Conservation (phyloP, 2,797 vertebrate genomes). For the Spinus pinus region DNA sequence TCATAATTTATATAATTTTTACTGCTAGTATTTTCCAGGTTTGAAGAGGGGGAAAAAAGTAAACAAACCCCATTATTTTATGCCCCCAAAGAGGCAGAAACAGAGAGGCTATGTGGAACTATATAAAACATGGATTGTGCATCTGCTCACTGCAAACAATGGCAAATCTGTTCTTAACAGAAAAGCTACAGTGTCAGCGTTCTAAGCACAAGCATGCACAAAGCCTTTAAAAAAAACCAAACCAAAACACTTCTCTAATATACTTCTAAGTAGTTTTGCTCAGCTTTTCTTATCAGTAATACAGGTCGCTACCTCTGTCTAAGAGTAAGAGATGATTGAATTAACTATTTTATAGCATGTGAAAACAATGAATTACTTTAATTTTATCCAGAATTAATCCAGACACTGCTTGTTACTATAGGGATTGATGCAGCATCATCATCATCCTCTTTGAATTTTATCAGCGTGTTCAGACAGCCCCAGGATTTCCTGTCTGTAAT, state of each 20-base stretch:
- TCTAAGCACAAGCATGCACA: neutral
- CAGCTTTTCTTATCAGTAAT: neutral
- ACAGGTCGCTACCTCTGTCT: neutral
- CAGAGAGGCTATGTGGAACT: neutral
- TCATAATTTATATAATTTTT: neutral
- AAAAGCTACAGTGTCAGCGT: neutral
- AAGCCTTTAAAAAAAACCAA: neutral
- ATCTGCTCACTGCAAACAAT: neutral
- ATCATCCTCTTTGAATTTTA: neutral
- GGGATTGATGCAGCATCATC: neutral
- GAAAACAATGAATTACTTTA: neutral
- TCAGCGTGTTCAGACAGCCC: neutral
- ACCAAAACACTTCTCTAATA: neutral
- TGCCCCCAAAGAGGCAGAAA: neutral
- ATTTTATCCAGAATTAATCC: neutral
- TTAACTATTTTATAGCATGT: neutral
- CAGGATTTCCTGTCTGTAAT: neutral
- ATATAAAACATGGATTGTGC: neutral
- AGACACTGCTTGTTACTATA: neutral
- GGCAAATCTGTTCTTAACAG: conserved; percentile 12
- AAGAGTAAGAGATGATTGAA: neutral
- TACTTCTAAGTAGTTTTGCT: neutral
- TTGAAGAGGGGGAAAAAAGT: neutral
- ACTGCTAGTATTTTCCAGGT: neutral
- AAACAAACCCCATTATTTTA: neutral